Evolutionary conservation across 2,888 invertebrate species (phyloP), one percentile per base, ranked within the genome.

Genomic region (Rhagium mordax): DNA sequence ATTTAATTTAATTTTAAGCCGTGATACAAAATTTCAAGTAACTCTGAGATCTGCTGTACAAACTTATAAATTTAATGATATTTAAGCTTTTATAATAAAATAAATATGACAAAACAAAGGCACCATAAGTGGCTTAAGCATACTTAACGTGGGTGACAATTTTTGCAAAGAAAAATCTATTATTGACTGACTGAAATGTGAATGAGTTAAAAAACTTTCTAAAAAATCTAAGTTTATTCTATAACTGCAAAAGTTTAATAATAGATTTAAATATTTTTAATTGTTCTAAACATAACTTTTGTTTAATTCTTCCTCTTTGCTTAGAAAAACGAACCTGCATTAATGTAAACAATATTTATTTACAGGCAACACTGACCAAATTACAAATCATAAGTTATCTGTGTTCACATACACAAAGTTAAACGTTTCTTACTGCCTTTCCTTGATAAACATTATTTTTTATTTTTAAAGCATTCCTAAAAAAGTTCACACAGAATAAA

Each of bases 121-220:
- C 21, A 59, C 59, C 59, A 59, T 33, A 41, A 10, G 41, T 41
- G 41, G 41, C 41, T 41, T 41, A 41, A 41, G 41, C 41, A 41
- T 13, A n/a, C n/a, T 41, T n/a, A 41, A 41, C 33, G 13, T 33
- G 29, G 6, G 41, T n/a, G 41, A 41, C n/a, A 41, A 65, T 65
- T 65, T 65, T 65, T 65, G 65, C 65, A 65, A 65, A 65, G 65
- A 65, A 60, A 51, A 65, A 64, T 49, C 65, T 65, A 65, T 53
- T 60, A 20, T 41, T 21, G 20, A 29, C 24, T 65, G 33, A 51
- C 20, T 29, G 51, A 55, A 15, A 65, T 65, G 55, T 65, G 18
- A 65, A 65, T 53, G 65, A 65, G 4, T 49, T 10, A n/a, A 53
- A 64, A 65, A 29, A 41, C 65, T 62, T 18, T 48, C 51, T 51